phyloP scores from a whole-genome alignment of 2,888 invertebrate genomes.

The Agapetus fuscipes region DNA sequence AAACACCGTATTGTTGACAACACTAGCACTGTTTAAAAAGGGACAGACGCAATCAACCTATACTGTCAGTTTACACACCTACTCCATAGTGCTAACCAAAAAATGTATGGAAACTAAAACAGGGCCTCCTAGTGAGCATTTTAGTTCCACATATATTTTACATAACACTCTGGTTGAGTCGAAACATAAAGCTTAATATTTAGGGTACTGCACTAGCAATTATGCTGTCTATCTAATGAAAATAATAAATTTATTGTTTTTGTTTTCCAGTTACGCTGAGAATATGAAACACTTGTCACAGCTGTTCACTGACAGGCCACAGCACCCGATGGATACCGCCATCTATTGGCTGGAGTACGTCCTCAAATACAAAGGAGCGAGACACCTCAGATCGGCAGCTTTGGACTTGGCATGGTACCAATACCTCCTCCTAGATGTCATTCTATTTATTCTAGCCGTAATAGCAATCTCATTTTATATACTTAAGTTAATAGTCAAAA shows the following conservation, averaged over 20 bases:
- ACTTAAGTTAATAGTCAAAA: constrained; percentile 26
- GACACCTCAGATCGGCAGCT: constrained; percentile 41
- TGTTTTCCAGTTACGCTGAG: constrained; percentile 40
- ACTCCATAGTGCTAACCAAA: too few relatives aligned
- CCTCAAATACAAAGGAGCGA: constrained; percentile 46
- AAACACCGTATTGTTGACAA: too few relatives aligned
- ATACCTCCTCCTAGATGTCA: constrained; percentile 36
- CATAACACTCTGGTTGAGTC: too few relatives aligned
- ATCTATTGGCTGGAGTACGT: constrained; percentile 59
- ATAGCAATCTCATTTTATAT: constrained; percentile 31
- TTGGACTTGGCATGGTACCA: constrained; percentile 40
- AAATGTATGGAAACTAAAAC: too few relatives aligned
- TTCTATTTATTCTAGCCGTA: constrained; percentile 31
- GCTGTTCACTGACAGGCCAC: constrained; percentile 47
- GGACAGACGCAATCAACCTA: too few relatives aligned
- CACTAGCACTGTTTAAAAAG: too few relatives aligned
- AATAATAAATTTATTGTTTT: not conserved
- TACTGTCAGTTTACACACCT: too few relatives aligned
- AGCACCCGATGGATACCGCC: constrained; percentile 48
- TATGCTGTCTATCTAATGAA: too few relatives aligned
- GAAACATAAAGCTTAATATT: too few relatives aligned
- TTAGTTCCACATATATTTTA: too few relatives aligned
- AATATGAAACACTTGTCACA: constrained; percentile 39
- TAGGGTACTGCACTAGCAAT: too few relatives aligned
- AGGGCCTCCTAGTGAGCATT: too few relatives aligned